A percentile compares a stretch with the other conserved stretches of the same genome.
phyloP scores from a whole-genome alignment of 2,113 vertebrate species.

The Eonycteris spelaea region DNA sequence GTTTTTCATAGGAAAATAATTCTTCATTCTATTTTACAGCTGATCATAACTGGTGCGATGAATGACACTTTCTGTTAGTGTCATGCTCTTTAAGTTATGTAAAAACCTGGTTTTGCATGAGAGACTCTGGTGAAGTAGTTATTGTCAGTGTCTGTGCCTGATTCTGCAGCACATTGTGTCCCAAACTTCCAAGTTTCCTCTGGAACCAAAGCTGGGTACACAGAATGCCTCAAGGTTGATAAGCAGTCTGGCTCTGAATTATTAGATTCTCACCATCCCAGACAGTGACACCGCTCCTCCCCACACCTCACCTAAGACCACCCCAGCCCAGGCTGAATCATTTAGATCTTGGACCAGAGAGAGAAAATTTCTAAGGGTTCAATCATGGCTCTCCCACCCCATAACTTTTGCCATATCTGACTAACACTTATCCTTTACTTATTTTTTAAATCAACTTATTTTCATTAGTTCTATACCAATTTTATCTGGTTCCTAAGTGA shows the following conservation, averaged over 20 bases:
- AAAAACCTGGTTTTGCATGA: constrained; percentile 70
- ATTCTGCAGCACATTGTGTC: background rate
- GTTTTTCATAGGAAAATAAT: constrained; percentile 68
- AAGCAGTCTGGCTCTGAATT: background rate
- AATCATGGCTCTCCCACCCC: background rate
- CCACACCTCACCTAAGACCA: background rate
- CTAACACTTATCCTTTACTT: background rate
- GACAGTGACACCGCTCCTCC: background rate
- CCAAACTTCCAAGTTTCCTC: background rate
- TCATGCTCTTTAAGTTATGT: constrained; percentile 68
- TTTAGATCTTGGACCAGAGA: background rate
- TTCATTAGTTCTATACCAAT: background rate
- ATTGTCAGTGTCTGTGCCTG: background rate
- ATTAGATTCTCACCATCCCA: background rate
- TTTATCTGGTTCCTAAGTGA: background rate
- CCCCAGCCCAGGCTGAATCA: background rate
- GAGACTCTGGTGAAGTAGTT: constrained; percentile 50
- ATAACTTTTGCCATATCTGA: background rate
- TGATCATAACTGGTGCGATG: constrained; percentile 70
- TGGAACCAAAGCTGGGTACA: background rate
- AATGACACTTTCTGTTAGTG: constrained; percentile 70
- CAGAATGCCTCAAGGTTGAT: rapidly evolving
- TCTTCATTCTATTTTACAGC: constrained; percentile 75
- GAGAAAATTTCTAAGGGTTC: background rate
- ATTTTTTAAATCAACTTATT: background rate